Conservation (phyloP, 2,113 vertebrate species). For the Prinia subflava region DNA sequence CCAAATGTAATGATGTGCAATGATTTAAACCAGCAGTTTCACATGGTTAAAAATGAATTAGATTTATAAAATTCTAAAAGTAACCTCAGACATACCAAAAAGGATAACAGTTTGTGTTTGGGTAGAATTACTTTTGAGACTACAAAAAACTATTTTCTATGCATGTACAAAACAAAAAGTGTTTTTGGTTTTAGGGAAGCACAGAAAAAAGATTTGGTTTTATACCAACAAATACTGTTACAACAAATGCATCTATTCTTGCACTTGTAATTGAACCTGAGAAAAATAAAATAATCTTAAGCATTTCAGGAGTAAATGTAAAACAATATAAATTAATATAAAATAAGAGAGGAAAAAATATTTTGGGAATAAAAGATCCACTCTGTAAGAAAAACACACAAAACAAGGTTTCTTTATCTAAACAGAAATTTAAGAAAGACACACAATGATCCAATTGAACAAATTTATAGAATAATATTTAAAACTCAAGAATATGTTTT, state of each 20-base stretch:
- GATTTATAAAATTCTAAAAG: background rate
- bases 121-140: background rate
- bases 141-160: background rate
- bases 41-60: conserved; percentile 31
- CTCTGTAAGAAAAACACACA: background rate
- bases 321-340: background rate
- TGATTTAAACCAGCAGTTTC: conserved; percentile 60
- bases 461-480: background rate
- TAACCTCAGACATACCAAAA: background rate
- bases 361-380: background rate
- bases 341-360: background rate
- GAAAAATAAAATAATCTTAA: background rate
- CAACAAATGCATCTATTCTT: background rate
- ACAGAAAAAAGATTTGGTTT: background rate
- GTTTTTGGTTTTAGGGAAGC: background rate
- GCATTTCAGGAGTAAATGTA: background rate
- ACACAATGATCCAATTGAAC: background rate
- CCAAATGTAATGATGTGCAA: conserved; percentile 41
- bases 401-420: background rate
- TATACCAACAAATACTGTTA: background rate
- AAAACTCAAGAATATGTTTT: background rate
- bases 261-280: background rate
- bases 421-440: background rate
- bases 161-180: background rate
- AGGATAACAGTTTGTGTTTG: background rate